These are phyloP conservation scores for Sterna hirundo DNA, from an alignment of 2,113 vertebrate species.

Conservation along the genomic window DNA sequence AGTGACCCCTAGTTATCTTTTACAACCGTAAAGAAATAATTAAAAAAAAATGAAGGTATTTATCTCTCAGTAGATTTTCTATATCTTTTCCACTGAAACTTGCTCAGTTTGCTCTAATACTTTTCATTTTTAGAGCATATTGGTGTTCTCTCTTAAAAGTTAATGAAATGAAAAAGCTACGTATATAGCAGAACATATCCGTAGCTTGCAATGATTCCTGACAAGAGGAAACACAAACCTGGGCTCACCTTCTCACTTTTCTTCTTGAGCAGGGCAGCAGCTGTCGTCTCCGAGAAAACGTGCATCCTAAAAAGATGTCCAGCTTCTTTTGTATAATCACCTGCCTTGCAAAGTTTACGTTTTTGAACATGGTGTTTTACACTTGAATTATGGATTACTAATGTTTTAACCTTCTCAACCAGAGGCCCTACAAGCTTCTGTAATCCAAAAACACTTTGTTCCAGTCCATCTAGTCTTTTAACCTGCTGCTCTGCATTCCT, in stretches of 20 bases:
- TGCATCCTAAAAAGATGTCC: slow-evolving; percentile 70
- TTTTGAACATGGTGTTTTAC: slow-evolving; percentile 69
- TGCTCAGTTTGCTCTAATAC: neutral
- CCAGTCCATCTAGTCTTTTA: slow-evolving; percentile 79
- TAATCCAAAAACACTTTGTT: slow-evolving; percentile 78
- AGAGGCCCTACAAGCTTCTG: slow-evolving; percentile 83
- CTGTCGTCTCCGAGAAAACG: slow-evolving; percentile 48
- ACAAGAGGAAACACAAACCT: slow-evolving; percentile 21
- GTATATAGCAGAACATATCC: neutral
- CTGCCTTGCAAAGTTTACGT: slow-evolving; percentile 44
- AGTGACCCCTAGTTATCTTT: neutral
- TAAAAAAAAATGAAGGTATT: neutral
- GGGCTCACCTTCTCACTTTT: slow-evolving; percentile 81
- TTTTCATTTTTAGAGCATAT: neutral
- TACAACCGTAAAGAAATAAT: neutral
- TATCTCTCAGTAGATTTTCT: neutral
- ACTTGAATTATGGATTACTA: slow-evolving; percentile 72
- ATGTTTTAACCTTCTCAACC: slow-evolving; percentile 77
- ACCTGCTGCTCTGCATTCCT: slow-evolving; percentile 76
- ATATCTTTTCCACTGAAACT: neutral
- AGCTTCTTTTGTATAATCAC: slow-evolving; percentile 52
- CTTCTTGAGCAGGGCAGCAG: slow-evolving; percentile 39
- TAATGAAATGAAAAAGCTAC: neutral
- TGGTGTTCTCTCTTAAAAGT: neutral
- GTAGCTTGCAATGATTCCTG: neutral